Base-by-base conservation (phyloP, 2,113 vertebrate species). In the Balaenoptera acutorostrata region DNA sequence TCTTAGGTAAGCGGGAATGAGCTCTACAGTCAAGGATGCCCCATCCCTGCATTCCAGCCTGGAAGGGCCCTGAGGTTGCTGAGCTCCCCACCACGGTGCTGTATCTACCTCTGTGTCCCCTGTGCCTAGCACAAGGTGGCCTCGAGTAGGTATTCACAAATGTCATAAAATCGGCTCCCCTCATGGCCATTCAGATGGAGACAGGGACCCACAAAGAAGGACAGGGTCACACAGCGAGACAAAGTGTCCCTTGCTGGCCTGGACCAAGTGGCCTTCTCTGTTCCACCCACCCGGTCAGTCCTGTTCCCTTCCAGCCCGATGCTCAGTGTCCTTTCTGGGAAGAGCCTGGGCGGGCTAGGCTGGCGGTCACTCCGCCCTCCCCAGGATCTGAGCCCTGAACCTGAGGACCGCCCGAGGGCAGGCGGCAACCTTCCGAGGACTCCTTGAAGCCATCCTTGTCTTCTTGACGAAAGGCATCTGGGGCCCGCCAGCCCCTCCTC, bases 381-480 rank as follows among this genome's bases (percentile, higher is more conserved):
- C 27, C 36, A 55, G 78, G 49, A n/a, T 64, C 31, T 55, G 80
- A 64, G 75, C 74, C 39, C 61, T 39, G 57, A 29, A 36, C 41
- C 72, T 0, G 0, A 69, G 82, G 64, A 64, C 85, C 27, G 52
- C 84, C 25, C 0, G 0, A 6, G 46, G 95, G 90, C 90, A 83
- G 92, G 80, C 8, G 1, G 55, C 36, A 49, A 90, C 83, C 71
- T 94, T 97, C 93, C 2, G 9, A 88, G 90, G 91, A 72, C 86
- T 96, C 86, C 86, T 68, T 0, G 57, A 94, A 97, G 86, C 49
- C 90, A 92, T 96, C 80, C 93, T 86, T 84, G 78, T 97, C 95
- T 97, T 44, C 93, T 93, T 98, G 97, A 98, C n/a, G 11, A 95
- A 97, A 97, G 93, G 97, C 98, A 97, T 98, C 97, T 98, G 98